A percentile compares a stretch with the other conserved stretches of the same genome.
Evolutionary conservation across 1,140 invertebrate species (phyloP).

Genomic region (Akabosia matsudoensis): DNA sequence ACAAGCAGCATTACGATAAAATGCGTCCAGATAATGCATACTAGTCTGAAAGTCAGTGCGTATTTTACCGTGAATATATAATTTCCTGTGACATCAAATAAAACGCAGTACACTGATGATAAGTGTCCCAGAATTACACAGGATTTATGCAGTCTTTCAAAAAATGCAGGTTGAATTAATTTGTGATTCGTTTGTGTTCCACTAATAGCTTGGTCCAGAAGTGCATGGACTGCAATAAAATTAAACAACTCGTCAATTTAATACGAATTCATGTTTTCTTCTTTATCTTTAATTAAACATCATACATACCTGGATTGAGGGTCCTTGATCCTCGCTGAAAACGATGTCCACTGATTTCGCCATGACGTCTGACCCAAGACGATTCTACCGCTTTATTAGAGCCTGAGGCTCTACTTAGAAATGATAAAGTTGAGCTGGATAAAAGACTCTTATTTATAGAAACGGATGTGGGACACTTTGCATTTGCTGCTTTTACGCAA

Average conservation of each 20-base stretch:
- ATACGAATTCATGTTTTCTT: too few species aligned
- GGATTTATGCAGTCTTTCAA: constrained; percentile 69
- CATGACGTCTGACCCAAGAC: not conserved
- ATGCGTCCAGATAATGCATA: not conserved
- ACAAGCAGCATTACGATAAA: too few species aligned
- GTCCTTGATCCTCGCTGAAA: not conserved
- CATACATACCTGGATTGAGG: not conserved
- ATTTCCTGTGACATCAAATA: constrained; percentile 87
- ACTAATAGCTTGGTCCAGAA: constrained; percentile 67
- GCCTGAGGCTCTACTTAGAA: not conserved
- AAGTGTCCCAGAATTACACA: constrained; percentile 87
- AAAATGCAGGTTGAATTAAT: constrained; percentile 67
- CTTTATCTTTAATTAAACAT: not conserved
- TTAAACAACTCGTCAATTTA: not conserved
- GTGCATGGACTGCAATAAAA: constrained; percentile 60
- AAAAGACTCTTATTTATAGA: constrained; percentile 19
- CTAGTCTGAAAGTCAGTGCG: not conserved
- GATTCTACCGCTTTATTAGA: not conserved
- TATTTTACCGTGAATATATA: constrained; percentile 81
- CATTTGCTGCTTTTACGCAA: constrained; percentile 27
- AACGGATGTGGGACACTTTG: constrained; percentile 28
- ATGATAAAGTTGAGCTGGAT: constrained; percentile 14
- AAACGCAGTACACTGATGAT: constrained; percentile 91
- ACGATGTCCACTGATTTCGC: not conserved
- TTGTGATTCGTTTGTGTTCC: constrained; percentile 61